These are phyloP conservation scores for Mobula birostris DNA, from an alignment of 2,113 vertebrate species.

Conservation along the genomic window DNA sequence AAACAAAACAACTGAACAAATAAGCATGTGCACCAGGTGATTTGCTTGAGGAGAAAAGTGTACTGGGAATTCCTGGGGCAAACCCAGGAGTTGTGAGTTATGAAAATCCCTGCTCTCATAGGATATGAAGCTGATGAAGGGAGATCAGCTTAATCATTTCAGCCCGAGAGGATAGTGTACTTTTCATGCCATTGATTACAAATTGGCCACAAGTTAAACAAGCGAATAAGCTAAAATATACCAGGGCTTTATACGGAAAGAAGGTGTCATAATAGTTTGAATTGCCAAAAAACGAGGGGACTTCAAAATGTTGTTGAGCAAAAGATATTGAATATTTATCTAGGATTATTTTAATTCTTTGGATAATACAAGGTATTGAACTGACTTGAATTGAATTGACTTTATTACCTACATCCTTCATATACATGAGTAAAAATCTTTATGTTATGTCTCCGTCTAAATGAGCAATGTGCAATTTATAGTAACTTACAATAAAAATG, in stretches of 20 bases:
- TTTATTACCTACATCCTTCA: no score
- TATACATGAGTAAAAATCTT: no score
- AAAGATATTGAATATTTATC: not conserved
- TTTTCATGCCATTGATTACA: not conserved
- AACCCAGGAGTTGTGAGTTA: not conserved
- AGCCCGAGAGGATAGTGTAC: not conserved
- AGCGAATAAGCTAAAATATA: not conserved
- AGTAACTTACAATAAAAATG: no score
- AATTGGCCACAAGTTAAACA: not conserved
- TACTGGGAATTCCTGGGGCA: not conserved
- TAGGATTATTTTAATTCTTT: not conserved
- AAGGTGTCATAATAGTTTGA: not conserved
- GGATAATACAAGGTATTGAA: not conserved
- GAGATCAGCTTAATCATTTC: not conserved
- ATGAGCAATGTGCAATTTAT: no score
- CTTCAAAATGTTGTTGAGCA: not conserved
- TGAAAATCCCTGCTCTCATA: not conserved
- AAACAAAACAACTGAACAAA: not conserved
- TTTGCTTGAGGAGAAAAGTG: not conserved
- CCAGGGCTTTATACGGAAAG: not conserved
- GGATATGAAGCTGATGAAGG: not conserved
- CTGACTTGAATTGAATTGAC: no score
- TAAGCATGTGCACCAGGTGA: not conserved
- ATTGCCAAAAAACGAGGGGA: not conserved
- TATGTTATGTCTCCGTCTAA: no score